These are phyloP conservation scores for Zelostemma sp. DNA, from an alignment of 1,140 invertebrate genomes.

Conservation along the genomic window DNA sequence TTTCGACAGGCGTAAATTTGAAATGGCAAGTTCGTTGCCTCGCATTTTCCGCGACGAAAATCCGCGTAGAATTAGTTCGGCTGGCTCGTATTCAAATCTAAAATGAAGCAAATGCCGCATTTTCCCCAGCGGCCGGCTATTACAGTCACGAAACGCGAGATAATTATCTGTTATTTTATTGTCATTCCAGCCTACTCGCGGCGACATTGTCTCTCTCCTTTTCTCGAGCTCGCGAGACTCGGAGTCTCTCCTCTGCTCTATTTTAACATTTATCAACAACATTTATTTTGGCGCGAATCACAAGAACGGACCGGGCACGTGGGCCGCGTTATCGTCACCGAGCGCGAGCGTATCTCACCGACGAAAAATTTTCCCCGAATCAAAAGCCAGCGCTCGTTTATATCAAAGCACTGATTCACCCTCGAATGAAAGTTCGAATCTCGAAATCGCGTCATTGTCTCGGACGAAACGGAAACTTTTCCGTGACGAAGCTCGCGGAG, in stretches of 20 bases:
- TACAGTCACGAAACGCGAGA: conserved; percentile 43
- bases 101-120: conserved; percentile 51
- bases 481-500: no score
- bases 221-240: neutral
- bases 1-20: neutral
- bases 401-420: neutral
- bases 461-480: no score
- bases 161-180: conserved; percentile 47
- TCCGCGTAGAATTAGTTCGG: conserved; percentile 43
- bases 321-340: neutral
- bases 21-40: conserved; percentile 46
- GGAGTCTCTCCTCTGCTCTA: neutral
- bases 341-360: neutral
- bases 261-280: neutral
- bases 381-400: neutral
- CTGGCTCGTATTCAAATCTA: conserved; percentile 45
- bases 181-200: neutral
- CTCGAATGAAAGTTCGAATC: no score
- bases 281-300: conserved; percentile 1
- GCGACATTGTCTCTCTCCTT: conserved; percentile 14
- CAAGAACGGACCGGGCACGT: neutral
- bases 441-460: no score
- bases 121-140: conserved; percentile 43
- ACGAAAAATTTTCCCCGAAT: neutral
- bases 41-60: conserved; percentile 46